A percentile compares a stretch with the other conserved stretches of the same genome.
phyloP scores from a whole-genome alignment of 2,113 vertebrate species.

The Cebidichthys violaceus region DNA sequence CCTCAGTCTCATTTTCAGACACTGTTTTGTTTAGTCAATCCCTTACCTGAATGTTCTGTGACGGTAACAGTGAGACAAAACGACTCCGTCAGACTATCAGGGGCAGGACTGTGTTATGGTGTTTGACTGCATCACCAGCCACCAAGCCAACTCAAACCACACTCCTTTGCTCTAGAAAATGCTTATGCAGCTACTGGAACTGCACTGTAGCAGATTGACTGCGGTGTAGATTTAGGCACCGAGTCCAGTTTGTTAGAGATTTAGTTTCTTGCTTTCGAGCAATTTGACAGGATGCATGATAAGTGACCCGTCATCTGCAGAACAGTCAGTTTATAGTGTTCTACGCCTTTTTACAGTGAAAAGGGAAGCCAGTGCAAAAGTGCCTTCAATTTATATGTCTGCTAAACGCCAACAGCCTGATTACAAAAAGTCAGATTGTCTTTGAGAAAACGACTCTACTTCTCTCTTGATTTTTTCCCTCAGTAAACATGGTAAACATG shows the following conservation, averaged over 20 bases:
- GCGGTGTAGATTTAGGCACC: neutral
- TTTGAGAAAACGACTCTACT: too few species aligned
- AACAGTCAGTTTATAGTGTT: neutral
- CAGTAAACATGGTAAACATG: too few species aligned
- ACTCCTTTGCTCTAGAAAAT: slow-evolving; percentile 45
- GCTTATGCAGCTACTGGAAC: slow-evolving; percentile 35
- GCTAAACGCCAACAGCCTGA: neutral
- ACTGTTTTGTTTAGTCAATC: slow-evolving; percentile 76
- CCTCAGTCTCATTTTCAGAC: slow-evolving; percentile 60
- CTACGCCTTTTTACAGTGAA: neutral
- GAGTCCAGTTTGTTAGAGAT: neutral
- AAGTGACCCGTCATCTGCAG: neutral
- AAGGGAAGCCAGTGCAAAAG: neutral
- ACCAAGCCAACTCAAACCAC: slow-evolving; percentile 52
- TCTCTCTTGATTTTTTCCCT: too few species aligned
- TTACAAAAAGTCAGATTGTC: neutral
- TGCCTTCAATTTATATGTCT: neutral
- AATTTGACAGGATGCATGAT: neutral
- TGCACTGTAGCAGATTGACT: neutral
- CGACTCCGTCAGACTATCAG: slow-evolving; percentile 63
- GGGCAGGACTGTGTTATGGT: slow-evolving; percentile 46
- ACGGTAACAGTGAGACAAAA: slow-evolving; percentile 62
- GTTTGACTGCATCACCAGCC: slow-evolving; percentile 45
- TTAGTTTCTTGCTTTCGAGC: neutral
- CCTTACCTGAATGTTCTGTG: slow-evolving; percentile 78